phyloP scores from a whole-genome alignment of 1,140 invertebrate genomes.

The Adoxophyes honmai region DNA sequence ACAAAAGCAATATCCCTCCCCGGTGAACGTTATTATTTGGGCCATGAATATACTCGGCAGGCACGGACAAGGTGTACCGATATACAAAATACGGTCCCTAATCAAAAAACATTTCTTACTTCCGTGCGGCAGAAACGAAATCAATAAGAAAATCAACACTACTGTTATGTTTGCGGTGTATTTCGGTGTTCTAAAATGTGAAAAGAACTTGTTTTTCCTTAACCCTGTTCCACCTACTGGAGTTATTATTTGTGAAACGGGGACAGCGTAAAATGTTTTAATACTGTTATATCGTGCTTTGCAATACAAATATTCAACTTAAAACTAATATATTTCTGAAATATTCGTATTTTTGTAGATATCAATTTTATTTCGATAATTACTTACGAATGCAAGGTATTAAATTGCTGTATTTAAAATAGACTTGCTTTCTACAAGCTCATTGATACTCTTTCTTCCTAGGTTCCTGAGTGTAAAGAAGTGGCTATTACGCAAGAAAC shows the following conservation, averaged over 20 bases:
- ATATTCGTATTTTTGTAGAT: no score
- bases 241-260: no score
- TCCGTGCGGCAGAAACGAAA: slow-evolving; percentile 29
- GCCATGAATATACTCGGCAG: slow-evolving; percentile 33
- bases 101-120: slow-evolving; percentile 35
- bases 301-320: no score
- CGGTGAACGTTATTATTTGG: slow-evolving; percentile 36
- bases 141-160: slow-evolving; percentile 37
- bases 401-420: neutral
- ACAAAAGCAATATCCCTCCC: slow-evolving; percentile 22
- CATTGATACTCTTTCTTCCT: slow-evolving; percentile 23
- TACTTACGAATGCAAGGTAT: no score
- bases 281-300: no score
- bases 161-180: slow-evolving; percentile 28
- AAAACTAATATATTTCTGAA: no score
- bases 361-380: no score
- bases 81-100: slow-evolving; percentile 30
- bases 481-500: slow-evolving; percentile 97
- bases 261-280: no score
- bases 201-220: slow-evolving; percentile 27
- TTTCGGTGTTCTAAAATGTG: slow-evolving; percentile 32
- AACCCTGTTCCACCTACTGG: neutral
- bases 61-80: slow-evolving; percentile 24
- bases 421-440: neutral
- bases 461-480: slow-evolving; percentile 99